These are phyloP conservation scores for Andricus grossulariae DNA, from an alignment of 1,140 invertebrate genomes.

Conservation along the genomic window DNA sequence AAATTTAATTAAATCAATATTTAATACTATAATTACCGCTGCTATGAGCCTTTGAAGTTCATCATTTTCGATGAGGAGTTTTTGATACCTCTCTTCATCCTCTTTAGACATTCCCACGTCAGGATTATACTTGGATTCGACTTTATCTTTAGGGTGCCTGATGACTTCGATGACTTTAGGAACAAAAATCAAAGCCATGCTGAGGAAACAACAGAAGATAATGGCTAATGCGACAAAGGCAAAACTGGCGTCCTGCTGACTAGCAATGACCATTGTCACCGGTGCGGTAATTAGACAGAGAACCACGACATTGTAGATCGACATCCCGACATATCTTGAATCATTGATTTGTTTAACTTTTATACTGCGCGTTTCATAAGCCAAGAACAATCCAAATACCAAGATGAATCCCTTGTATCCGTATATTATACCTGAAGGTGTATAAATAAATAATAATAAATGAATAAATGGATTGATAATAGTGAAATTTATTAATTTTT, in stretches of 20 bases:
- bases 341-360: constrained; percentile 97
- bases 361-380: constrained; percentile 97
- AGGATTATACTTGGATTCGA: constrained; percentile 89
- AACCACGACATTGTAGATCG: constrained; percentile 99
- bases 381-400: constrained; percentile 97
- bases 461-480: too few relatives aligned
- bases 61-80: constrained; percentile 96
- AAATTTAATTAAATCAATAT: constrained; percentile 22
- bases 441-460: too few relatives aligned
- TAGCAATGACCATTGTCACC: constrained; percentile 96
- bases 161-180: constrained; percentile 95
- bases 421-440: constrained; percentile 89
- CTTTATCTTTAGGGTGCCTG: constrained; percentile 87
- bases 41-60: constrained; percentile 96
- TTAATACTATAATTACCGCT: constrained; percentile 79
- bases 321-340: constrained; percentile 98
- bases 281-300: constrained; percentile 97
- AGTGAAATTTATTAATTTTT: too few relatives aligned
- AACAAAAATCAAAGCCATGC: constrained; percentile 97
- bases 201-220: constrained; percentile 97
- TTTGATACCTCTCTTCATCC: constrained; percentile 96
- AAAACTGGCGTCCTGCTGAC: constrained; percentile 97
- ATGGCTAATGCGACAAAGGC: constrained; percentile 96
- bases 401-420: constrained; percentile 97
- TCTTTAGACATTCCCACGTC: constrained; percentile 94